Conservation (phyloP, 2,888 invertebrate genomes). For the Macrophya annulata region DNA sequence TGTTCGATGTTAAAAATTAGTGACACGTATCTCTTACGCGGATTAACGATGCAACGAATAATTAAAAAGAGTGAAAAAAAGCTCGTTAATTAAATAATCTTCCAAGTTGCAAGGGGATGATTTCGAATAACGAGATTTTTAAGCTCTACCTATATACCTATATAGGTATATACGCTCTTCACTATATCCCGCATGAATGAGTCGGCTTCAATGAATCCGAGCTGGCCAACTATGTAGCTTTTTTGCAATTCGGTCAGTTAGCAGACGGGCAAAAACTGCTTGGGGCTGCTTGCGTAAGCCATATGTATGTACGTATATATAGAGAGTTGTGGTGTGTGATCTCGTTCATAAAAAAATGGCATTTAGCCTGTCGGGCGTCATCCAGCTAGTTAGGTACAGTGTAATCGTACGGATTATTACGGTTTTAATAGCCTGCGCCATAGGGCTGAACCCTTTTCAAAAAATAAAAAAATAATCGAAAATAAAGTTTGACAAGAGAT, state of each 20-base stretch:
- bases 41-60: too few species aligned
- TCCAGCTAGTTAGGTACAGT: not conserved
- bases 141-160: not conserved
- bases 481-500: not conserved
- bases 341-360: constrained; percentile 39
- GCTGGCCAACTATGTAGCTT: constrained; percentile 30
- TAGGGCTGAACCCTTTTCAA: not conserved
- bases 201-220: constrained; percentile 39
- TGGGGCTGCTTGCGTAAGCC: constrained; percentile 27
- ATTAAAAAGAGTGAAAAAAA: too few species aligned
- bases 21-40: too few species aligned
- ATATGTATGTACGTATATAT: not conserved
- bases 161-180: not conserved
- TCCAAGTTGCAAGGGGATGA: not conserved
- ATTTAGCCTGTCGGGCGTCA: not conserved
- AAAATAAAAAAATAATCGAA: not conserved
- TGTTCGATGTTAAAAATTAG: not conserved
- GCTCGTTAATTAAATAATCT: not conserved
- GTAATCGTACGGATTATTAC: not conserved
- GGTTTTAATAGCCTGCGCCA: not conserved
- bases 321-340: constrained; percentile 10
- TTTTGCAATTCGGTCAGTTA: constrained; percentile 41
- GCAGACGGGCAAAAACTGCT: constrained; percentile 47
- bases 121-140: not conserved
- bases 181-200: constrained; percentile 37